Evolutionary conservation across 2,888 invertebrate species (phyloP), one percentile per base, ranked within the genome.

Genomic region (Noctua fimbriata): DNA sequence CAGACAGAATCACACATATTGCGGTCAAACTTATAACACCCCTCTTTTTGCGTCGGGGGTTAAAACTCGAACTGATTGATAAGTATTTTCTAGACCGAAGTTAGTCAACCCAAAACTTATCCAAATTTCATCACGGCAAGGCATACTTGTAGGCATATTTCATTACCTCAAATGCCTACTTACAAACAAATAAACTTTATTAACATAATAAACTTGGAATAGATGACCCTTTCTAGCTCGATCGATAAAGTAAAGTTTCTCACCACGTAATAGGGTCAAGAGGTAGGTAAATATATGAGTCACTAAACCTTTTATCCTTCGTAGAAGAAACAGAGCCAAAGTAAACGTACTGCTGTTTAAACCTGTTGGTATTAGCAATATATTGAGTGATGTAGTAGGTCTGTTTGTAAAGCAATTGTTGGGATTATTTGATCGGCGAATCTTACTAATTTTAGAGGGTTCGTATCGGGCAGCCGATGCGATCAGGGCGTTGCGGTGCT

Each of bases 191-290:
- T 21, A 72, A 32, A 69, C 6, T 49, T 69, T 71, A 72, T 67
- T 52, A 52, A 28, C 28, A 69, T 47, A 69, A 36, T 55, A 82
- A 72, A 72, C 47, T 65, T 32, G 47, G 49, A 77, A 32, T 76
- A 24, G 21, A 75, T 32, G 67, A 32, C 6, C 9, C 18, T 66
- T 74, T 75, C 36, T 36, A 49, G 16, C 14, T 32, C n/a, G 67
- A 47, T 83, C 79, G 28, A 79, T 83, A 79, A 65, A 63, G 60
- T 70, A 77, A 73, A 71, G 78, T 79, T 83, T 73, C 58, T 66
- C 60, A 49, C 55, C 44, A 18, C n/a, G 44, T 63, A 52, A 75
- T 79, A 79, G n/a, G 83, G 83, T 83, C 72, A 83, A 83, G 83
- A 65, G 58, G 58, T 69, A 7, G 7, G 49, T 58, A 83, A 83